Percentiles rank a stretch among this genome's conserved stretches.
phyloP scores from a whole-genome alignment of 2,113 vertebrate species.

The Geothlypis trichas region DNA sequence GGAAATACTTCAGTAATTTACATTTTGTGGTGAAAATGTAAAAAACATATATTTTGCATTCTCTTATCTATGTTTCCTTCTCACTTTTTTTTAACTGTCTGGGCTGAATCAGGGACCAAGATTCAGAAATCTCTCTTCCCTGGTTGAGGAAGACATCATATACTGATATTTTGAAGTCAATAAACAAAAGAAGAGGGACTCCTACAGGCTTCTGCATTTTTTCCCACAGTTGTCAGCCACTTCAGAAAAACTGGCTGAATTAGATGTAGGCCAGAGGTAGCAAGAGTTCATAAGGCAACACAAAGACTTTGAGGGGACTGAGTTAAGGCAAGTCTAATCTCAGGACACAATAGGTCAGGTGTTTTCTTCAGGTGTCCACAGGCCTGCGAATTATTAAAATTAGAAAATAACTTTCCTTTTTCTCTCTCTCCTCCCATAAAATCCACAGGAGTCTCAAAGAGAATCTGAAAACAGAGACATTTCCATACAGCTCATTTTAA shows the following conservation, averaged over 20 bases:
- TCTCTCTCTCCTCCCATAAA: background rate
- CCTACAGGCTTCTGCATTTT: background rate
- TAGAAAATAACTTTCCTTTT: background rate
- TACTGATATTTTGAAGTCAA: background rate
- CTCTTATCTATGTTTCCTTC: background rate
- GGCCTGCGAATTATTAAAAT: conserved; percentile 1
- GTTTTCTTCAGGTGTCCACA: background rate
- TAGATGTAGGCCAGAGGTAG: background rate
- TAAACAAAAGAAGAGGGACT: background rate
- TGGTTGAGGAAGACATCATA: background rate
- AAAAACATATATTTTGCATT: background rate
- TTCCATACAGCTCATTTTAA: conserved; percentile 3
- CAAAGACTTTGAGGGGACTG: background rate
- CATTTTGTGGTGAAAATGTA: background rate
- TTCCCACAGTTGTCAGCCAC: background rate
- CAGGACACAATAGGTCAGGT: background rate
- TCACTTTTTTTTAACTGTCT: background rate
- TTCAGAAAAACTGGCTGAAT: background rate
- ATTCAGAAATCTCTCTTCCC: background rate
- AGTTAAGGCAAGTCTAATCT: background rate
- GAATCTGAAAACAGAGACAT: background rate
- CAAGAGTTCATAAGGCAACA: background rate
- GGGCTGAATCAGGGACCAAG: background rate
- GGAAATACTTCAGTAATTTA: background rate
- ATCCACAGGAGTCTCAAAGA: background rate